phyloP scores from a whole-genome alignment of 2,888 invertebrate species.

The Seira sanloemensis region DNA sequence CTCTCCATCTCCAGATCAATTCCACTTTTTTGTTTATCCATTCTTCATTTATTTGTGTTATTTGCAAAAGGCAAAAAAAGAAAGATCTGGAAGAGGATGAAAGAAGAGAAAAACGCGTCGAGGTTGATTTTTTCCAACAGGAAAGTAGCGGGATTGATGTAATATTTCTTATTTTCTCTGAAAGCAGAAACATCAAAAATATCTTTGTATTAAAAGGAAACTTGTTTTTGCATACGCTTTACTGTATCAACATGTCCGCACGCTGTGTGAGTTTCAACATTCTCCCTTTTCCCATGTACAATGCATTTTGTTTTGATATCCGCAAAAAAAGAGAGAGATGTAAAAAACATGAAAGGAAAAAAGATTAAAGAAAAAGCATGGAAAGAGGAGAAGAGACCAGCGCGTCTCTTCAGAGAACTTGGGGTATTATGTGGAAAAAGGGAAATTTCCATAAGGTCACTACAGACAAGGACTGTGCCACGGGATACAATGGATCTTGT shows the following conservation, averaged over 20 bases:
- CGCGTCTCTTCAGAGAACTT: neutral
- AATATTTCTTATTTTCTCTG: neutral
- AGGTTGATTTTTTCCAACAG: neutral
- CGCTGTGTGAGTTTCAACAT: neutral
- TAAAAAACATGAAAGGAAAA: neutral
- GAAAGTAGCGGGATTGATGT: neutral
- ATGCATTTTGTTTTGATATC: slow-evolving; percentile 4
- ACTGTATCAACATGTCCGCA: neutral
- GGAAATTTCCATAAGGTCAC: neutral
- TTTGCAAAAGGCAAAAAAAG: neutral
- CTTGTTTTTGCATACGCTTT: slow-evolving; percentile 1
- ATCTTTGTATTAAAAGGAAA: neutral
- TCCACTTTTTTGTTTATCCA: neutral
- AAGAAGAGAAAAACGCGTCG: neutral
- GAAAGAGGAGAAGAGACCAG: neutral
- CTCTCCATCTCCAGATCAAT: neutral
- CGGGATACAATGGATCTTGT: too few species aligned
- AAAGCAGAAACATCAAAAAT: neutral
- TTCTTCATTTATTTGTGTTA: neutral
- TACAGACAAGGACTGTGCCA: neutral
- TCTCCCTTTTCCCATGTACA: neutral
- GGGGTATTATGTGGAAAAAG: neutral
- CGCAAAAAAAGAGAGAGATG: slow-evolving; percentile 3
- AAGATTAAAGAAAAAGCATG: neutral
- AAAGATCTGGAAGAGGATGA: neutral